Evolutionary conservation across 92 coral and sea anemone species (phyloP), one percentile per base, ranked within the genome.

Genomic region (Zoanthus gigantus): DNA sequence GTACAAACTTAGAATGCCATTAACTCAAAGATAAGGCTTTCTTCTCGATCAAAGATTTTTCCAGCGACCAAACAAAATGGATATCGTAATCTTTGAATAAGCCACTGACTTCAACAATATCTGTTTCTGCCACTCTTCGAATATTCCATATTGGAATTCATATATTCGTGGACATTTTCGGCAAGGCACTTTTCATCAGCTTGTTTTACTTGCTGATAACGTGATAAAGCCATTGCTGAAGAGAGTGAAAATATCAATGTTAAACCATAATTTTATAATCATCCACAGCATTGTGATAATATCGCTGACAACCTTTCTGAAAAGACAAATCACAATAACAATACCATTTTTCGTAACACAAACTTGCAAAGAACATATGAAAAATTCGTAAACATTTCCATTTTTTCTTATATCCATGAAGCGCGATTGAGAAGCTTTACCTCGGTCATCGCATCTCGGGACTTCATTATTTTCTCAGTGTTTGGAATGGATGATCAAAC

Each of bases 51-150:
- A 85, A 74, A 75, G 83, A 15, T 3, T 82, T 74, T 57, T 85
- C 83, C 83, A 74, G 83, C 83, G 61, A 74, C 83, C 37, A 37
- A 85, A 74, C 89, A 57, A 74, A 58, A 71, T 72, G 88, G 79
- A 71, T 71, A 73, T 85, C 74, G 75, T 56, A 74, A 74, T 85
- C 83, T 85, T 74, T 85, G 89, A 85, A 85, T 85, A 75, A 74
- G 45, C 83, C 89, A 85, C 74, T 74, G 89, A 73, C 83, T 74
- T 74, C 80, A 57, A 79, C 61, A 83, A 37, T 83, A 14, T 13
- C 77, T 83, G 61, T n/a, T 58, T 74, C 37, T 76, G 82, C 83
- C 76, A 75, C 37, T 86, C 44, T 85, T 85, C 28, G 72, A 84
- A 85, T 58, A 58, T 58, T 13, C 66, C 66, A 58, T 58, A 58